A percentile compares a stretch with the other conserved stretches of the same genome.
Conservation (phyloP, 2,888 invertebrate genomes). For the Hypsopygia costalis region DNA sequence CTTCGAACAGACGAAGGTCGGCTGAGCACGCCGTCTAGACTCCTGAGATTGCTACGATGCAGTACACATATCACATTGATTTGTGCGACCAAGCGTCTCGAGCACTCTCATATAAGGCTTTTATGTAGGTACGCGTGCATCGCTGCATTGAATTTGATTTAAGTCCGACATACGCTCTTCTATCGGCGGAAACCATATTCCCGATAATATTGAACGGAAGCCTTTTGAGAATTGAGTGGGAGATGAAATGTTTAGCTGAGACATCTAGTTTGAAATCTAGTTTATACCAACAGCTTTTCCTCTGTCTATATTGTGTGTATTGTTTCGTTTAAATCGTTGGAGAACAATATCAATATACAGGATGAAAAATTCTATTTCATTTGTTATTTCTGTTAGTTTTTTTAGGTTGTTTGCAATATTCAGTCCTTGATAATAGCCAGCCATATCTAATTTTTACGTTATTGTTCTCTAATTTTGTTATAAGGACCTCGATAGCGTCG, state of each 20-base stretch:
- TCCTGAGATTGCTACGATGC: slow-evolving; percentile 34
- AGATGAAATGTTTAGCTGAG: slow-evolving; percentile 4
- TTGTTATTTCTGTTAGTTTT: too few relatives aligned
- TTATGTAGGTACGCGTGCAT: slow-evolving; percentile 10
- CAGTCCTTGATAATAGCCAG: too few relatives aligned
- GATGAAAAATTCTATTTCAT: too few relatives aligned
- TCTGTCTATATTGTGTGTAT: too few relatives aligned
- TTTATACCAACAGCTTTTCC: too few relatives aligned
- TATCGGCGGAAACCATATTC: slow-evolving; percentile 9
- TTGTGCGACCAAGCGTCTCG: slow-evolving; percentile 42
- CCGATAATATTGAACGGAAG: slow-evolving; percentile 8
- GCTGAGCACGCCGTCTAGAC: slow-evolving; percentile 28
- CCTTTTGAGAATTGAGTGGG: slow-evolving; percentile 7
- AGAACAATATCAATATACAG: too few relatives aligned
- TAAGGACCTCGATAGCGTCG: too few relatives aligned
- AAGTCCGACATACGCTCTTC: slow-evolving; percentile 10
- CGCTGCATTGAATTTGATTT: slow-evolving; percentile 18
- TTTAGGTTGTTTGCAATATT: too few relatives aligned
- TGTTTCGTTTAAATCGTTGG: too few relatives aligned
- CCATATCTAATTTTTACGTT: too few relatives aligned
- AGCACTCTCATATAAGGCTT: slow-evolving; percentile 10
- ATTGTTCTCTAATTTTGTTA: too few relatives aligned
- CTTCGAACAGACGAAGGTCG: not conserved
- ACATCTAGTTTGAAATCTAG: not conserved
- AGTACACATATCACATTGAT: slow-evolving; percentile 55